These are phyloP conservation scores for Brachionus manjavacas DNA, from an alignment of 1,140 invertebrate species.

Conservation along the genomic window DNA sequence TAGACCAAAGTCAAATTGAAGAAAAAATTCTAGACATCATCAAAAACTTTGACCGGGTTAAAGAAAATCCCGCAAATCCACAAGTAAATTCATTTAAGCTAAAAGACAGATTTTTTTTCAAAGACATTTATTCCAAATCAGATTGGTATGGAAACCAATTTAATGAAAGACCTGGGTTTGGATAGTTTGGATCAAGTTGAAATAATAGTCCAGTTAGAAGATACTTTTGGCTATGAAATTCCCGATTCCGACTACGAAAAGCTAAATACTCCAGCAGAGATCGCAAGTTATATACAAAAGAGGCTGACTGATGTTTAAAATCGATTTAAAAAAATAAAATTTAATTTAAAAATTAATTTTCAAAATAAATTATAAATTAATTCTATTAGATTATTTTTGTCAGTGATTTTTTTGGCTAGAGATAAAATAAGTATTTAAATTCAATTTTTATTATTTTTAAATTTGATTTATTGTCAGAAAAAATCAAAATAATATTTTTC, in stretches of 20 bases:
- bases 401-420: too few relatives aligned
- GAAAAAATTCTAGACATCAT: constrained; percentile 29
- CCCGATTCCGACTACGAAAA: constrained; percentile 41
- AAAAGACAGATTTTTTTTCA: neutral
- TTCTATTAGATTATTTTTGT: neutral
- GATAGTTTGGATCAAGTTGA: constrained; percentile 46
- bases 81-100: neutral
- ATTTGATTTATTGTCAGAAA: too few relatives aligned
- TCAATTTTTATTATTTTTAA: neutral
- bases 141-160: constrained; percentile 35
- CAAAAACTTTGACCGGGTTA: constrained; percentile 27
- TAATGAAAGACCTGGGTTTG: constrained; percentile 45
- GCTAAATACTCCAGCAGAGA: constrained; percentile 9
- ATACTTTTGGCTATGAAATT: constrained; percentile 44
- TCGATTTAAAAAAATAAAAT: neutral
- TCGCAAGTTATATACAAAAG: constrained; percentile 26
- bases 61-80: constrained; percentile 33
- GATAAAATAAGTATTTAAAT: too few relatives aligned
- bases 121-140: neutral
- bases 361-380: neutral
- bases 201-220: constrained; percentile 45
- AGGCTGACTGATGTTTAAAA: constrained; percentile 30
- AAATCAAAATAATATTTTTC: too few relatives aligned
- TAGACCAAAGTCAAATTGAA: neutral
- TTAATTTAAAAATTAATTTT: neutral